Conservation (phyloP, 2,113 vertebrate species). For the Urocolius indicus region DNA sequence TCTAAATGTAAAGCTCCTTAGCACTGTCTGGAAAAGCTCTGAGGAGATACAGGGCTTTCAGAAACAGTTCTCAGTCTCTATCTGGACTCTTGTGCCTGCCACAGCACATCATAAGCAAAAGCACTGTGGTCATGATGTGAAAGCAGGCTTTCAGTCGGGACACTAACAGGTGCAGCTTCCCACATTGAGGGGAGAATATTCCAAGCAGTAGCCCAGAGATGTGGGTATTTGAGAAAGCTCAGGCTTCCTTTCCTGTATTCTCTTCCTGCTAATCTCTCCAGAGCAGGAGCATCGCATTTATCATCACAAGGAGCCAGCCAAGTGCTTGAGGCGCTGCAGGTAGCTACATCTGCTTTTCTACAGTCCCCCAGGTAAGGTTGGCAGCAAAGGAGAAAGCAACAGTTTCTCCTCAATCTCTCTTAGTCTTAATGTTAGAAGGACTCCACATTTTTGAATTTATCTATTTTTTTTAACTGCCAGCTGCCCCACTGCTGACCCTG, state of each 20-base stretch:
- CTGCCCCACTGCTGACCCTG: not conserved
- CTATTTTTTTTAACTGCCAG: not conserved
- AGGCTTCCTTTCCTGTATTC: not conserved
- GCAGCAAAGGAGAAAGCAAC: conserved; percentile 10
- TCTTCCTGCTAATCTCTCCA: not conserved
- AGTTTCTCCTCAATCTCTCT: not conserved
- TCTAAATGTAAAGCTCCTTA: not conserved
- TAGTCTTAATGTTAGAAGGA: not conserved
- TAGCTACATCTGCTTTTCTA: not conserved
- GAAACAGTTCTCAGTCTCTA: not conserved
- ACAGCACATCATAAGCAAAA: not conserved
- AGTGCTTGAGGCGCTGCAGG: not conserved
- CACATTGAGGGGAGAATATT: not conserved
- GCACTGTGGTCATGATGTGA: accelerated
- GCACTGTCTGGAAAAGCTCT: not conserved
- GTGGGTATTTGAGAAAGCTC: not conserved
- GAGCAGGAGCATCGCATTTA: not conserved
- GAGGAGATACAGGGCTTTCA: not conserved
- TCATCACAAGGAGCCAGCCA: not conserved
- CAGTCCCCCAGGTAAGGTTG: not conserved
- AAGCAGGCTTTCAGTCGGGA: not conserved
- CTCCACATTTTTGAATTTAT: not conserved
- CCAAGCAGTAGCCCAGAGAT: not conserved
- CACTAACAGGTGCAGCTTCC: not conserved
- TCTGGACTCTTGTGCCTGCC: not conserved